Evolutionary conservation across 2,888 invertebrate genomes (phyloP).

Genomic region (Agrochola macilenta): DNA sequence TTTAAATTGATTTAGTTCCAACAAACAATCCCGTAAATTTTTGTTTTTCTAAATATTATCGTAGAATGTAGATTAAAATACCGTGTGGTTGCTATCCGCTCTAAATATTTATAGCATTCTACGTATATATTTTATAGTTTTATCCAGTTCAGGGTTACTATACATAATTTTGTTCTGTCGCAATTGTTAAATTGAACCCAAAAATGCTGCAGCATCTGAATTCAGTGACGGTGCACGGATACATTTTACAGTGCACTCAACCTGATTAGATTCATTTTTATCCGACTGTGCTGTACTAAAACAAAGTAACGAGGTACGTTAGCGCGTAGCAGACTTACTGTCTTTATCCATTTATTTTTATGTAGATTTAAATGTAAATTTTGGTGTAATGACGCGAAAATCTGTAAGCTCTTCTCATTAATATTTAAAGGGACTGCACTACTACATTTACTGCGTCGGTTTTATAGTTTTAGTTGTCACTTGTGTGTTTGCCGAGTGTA

Average conservation of each 20-base stretch:
- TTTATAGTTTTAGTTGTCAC: constrained; percentile 14
- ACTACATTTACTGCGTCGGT: constrained; percentile 24
- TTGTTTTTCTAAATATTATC: constrained; percentile 49
- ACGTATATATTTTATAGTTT: constrained; percentile 35
- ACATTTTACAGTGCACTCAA: constrained; percentile 55
- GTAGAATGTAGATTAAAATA: constrained; percentile 57
- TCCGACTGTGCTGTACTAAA: constrained; percentile 46
- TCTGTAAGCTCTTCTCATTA: constrained; percentile 49
- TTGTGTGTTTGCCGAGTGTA: constrained; percentile 23
- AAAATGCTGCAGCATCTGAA: constrained; percentile 43
- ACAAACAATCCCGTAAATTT: constrained; percentile 62
- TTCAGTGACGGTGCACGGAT: constrained; percentile 35
- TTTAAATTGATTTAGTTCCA: constrained; percentile 58
- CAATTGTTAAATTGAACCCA: constrained; percentile 36
- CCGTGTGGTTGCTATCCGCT: constrained; percentile 48
- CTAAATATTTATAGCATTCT: constrained; percentile 54
- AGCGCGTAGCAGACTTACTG: constrained; percentile 46
- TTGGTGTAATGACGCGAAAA: constrained; percentile 60
- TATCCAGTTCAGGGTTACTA: constrained; percentile 41
- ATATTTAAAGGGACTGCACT: constrained; percentile 54
- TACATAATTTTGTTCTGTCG: constrained; percentile 21
- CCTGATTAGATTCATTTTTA: constrained; percentile 63
- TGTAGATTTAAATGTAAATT: constrained; percentile 51
- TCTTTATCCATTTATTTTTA: constrained; percentile 55
- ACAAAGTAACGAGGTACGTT: constrained; percentile 56